phyloP scores from a whole-genome alignment of 2,113 vertebrate genomes.

The Podiceps cristatus region DNA sequence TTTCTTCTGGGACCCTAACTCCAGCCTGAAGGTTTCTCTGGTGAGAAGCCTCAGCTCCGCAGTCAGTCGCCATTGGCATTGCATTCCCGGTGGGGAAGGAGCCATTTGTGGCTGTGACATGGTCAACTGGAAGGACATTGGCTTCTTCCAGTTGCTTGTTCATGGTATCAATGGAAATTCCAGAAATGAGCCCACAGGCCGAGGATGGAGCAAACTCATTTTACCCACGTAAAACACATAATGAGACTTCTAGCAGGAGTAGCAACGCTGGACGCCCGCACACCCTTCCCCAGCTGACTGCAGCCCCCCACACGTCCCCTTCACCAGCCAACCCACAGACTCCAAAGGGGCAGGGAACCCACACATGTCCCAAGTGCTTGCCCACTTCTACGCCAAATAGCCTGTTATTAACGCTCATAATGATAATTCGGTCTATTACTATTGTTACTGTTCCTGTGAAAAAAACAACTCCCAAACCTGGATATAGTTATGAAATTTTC shows the following conservation, averaged over 20 bases:
- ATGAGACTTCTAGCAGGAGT: neutral
- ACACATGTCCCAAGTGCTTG: neutral
- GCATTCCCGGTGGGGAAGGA: neutral
- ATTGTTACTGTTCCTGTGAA: neutral
- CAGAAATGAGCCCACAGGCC: neutral
- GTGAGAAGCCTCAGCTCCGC: neutral
- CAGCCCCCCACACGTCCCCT: neutral
- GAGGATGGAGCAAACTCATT: neutral
- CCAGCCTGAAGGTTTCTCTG: neutral
- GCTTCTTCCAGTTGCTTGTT: neutral
- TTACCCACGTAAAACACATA: neutral
- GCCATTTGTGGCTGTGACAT: neutral
- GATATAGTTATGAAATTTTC: slow-evolving; percentile 9
- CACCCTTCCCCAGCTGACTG: neutral
- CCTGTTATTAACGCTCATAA: neutral
- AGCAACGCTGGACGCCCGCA: too few species aligned
- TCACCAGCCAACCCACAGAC: neutral
- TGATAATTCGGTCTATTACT: neutral
- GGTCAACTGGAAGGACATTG: neutral
- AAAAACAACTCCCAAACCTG: neutral
- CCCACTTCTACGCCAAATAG: neutral
- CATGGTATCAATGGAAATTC: neutral
- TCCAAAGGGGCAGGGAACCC: neutral
- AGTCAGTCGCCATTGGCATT: neutral
- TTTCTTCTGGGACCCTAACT: fast-evolving